phyloP scores from a whole-genome alignment of 1,140 invertebrate genomes.

The Aphaenogaster rudis region DNA sequence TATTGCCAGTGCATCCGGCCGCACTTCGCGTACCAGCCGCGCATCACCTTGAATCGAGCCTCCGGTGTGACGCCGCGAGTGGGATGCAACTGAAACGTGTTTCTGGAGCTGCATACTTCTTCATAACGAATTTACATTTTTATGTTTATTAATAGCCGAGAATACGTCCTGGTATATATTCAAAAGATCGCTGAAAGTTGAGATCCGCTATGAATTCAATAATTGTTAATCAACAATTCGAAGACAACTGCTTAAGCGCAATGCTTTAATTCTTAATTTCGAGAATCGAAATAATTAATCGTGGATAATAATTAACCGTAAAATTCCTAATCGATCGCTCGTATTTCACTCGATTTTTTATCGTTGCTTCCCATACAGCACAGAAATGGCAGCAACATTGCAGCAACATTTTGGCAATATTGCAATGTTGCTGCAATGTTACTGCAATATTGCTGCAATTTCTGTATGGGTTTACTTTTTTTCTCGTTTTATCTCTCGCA shows the following conservation, averaged over 20 bases:
- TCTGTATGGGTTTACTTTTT: background rate
- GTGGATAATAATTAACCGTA: background rate
- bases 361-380: background rate
- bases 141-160: constrained; percentile 7
- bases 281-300: background rate
- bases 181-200: background rate
- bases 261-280: background rate
- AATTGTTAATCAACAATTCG: background rate
- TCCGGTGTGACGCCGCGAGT: constrained; percentile 48
- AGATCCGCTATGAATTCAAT: background rate
- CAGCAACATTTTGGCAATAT: too few relatives aligned
- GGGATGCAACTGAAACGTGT: constrained; percentile 47
- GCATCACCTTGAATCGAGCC: constrained; percentile 66
- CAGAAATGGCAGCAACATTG: too few relatives aligned
- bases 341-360: background rate
- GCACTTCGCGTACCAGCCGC: constrained; percentile 39
- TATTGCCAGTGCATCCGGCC: constrained; percentile 70
- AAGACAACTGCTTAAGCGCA: background rate
- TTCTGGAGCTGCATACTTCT: constrained; percentile 27
- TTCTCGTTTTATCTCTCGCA: background rate
- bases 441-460: too few relatives aligned
- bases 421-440: too few relatives aligned
- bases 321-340: background rate
- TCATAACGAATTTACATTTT: constrained; percentile 2
- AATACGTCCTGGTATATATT: background rate